Conservation (phyloP, 1,140 invertebrate genomes). For the Drosophila trapezifrons region DNA sequence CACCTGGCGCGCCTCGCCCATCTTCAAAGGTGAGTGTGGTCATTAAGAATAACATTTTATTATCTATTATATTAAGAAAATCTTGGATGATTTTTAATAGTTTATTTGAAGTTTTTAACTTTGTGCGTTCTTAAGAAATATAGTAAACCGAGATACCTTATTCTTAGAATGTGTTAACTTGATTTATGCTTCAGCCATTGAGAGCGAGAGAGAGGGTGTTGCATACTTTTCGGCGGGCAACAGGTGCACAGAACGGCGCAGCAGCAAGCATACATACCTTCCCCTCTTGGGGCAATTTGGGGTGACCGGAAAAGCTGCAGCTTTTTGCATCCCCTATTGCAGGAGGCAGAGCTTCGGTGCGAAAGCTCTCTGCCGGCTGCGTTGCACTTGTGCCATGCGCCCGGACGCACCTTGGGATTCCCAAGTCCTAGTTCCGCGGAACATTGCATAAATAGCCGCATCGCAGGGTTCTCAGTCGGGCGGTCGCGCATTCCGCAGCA, state of each 20-base stretch:
- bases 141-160: background rate
- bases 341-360: slow-evolving; percentile 34
- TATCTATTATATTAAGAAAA: no score
- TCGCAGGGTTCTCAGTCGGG: slow-evolving; percentile 27
- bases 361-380: slow-evolving; percentile 39
- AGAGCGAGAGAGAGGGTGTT: slow-evolving; percentile 6
- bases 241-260: slow-evolving; percentile 16
- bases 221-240: slow-evolving; percentile 47
- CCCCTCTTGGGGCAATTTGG: background rate
- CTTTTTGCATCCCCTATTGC: slow-evolving; percentile 44
- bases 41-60: no score
- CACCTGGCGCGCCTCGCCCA: slow-evolving; percentile 83
- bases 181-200: background rate
- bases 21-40: slow-evolving; percentile 78
- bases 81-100: no score
- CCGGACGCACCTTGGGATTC: slow-evolving; percentile 53
- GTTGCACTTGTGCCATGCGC: slow-evolving; percentile 34
- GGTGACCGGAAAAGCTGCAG: slow-evolving; percentile 18
- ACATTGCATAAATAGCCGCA: slow-evolving; percentile 48
- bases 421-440: slow-evolving; percentile 51
- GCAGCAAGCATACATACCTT: slow-evolving; percentile 3
- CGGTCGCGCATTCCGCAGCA: slow-evolving; percentile 79
- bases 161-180: no score
- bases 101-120: no score
- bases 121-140: no score